Base-by-base conservation (phyloP, 30 jellyfish, hydroid and myxozoan genomes). In the Nemopilema nomurai region DNA sequence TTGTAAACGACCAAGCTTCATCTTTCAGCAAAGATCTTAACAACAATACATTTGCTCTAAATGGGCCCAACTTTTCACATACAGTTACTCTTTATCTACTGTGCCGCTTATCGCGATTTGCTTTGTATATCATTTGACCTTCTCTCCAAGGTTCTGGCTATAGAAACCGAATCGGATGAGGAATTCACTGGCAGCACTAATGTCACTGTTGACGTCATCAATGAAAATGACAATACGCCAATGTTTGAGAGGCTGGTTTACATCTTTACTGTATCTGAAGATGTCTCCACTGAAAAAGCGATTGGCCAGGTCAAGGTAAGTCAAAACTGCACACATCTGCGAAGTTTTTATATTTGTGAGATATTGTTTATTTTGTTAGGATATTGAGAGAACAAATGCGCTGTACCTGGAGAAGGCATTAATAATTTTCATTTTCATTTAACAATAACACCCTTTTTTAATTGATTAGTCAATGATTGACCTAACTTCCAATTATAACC, bases 251-350 rank as follows among this genome's bases (percentile, higher is more conserved):
- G 80, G 31, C 32, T 51, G 8, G 90, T 29, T 18, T 81, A 81
- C 63, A 70, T 63, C 23, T 81, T 81, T 62, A 65, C 77, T 16
- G 88, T 82, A 51, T 28, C 25, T 1, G 98, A 92, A 70, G 85
- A 76, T 26, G 23, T 81, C 3, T 63, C 63, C 21, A 52, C 76
- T 9, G 94, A 80, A 22, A 9, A 89, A 26, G 87, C 19, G 30
- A 71, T 92, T 49, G 97, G 89, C 53, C 91, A 66, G 28, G 96
- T 91, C 16, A 71, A 66, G 51, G 97, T 86, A 81, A 1, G 74
- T 26, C 13, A 13, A 76, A 29, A 52, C 8, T 1, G 3, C 33
- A 23, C 23, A 67, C 23, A 16, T 18, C 1, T 18, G 23, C 74
- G 28, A 21, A 0, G 52, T 24, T 22, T 76, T 67, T 19, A 23